Conservation (phyloP, 2,888 invertebrate genomes). For the Bruchidius siliquastri region DNA sequence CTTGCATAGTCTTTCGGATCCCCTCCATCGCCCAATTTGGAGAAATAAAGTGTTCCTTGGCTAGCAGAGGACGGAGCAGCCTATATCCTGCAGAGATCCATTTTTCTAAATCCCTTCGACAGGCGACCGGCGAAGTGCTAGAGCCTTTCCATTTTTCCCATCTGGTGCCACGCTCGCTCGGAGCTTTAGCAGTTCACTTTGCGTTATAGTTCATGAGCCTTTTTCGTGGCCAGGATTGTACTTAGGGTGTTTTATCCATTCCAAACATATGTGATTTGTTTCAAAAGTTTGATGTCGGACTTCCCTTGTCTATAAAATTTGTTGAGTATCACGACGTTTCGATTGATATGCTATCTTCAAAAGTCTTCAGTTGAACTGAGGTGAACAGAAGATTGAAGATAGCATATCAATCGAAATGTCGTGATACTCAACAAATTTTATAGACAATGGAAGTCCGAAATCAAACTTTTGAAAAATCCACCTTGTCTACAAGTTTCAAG, state of each 20-base stretch:
- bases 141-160: slow-evolving; percentile 38
- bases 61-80: background rate
- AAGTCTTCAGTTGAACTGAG: no score
- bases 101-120: slow-evolving; percentile 4
- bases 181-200: slow-evolving; percentile 28
- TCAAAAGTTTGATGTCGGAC: no score
- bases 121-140: background rate
- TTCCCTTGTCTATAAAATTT: no score
- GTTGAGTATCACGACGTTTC: no score
- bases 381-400: no score
- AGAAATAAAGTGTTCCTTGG: background rate
- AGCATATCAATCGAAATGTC: no score
- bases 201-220: slow-evolving; percentile 34
- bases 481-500: no score
- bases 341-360: no score
- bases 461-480: no score
- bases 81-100: background rate
- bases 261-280: no score
- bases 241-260: background rate
- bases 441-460: no score
- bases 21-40: background rate
- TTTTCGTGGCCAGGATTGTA: slow-evolving; percentile 25
- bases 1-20: background rate
- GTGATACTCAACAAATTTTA: no score
- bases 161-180: slow-evolving; percentile 29